Percentiles rank a stretch among this genome's conserved stretches.
Conservation (phyloP, 2,888 invertebrate genomes). For the Andricus quercusramuli region DNA sequence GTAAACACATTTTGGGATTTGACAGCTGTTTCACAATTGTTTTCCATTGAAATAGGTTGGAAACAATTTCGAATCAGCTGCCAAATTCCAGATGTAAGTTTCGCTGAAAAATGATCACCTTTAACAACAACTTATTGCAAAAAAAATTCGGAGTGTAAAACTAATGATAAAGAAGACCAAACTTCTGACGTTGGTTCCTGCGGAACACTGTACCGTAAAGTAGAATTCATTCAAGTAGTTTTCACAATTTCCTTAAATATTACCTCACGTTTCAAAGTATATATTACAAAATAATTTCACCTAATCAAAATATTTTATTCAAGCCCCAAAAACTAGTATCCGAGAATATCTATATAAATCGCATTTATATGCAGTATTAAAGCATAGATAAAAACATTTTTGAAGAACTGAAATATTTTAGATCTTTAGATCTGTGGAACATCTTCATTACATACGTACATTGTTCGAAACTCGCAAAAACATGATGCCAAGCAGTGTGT, state of each 20-base stretch:
- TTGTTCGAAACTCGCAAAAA: background rate
- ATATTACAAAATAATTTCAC: background rate
- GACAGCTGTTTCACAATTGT: too few relatives aligned
- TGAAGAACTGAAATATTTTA: conserved; percentile 39
- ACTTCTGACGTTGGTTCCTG: too few relatives aligned
- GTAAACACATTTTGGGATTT: too few relatives aligned
- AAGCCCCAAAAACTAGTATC: background rate
- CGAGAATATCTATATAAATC: background rate
- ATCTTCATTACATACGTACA: background rate
- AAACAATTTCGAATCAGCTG: too few relatives aligned
- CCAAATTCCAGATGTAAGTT: too few relatives aligned
- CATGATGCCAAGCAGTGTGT: background rate
- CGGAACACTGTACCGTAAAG: too few relatives aligned
- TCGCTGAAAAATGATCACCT: too few relatives aligned
- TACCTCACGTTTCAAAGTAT: background rate
- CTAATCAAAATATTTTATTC: background rate
- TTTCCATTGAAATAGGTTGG: too few relatives aligned
- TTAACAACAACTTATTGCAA: too few relatives aligned
- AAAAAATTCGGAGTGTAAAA: too few relatives aligned
- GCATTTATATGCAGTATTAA: conserved; percentile 31
- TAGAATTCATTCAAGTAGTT: too few relatives aligned
- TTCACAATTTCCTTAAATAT: background rate
- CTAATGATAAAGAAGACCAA: too few relatives aligned
- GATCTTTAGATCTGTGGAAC: conserved; percentile 21
- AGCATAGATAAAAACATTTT: conserved; percentile 33